Base-by-base conservation (phyloP, 2,113 vertebrate genomes). In the Hemiprocne comata region DNA sequence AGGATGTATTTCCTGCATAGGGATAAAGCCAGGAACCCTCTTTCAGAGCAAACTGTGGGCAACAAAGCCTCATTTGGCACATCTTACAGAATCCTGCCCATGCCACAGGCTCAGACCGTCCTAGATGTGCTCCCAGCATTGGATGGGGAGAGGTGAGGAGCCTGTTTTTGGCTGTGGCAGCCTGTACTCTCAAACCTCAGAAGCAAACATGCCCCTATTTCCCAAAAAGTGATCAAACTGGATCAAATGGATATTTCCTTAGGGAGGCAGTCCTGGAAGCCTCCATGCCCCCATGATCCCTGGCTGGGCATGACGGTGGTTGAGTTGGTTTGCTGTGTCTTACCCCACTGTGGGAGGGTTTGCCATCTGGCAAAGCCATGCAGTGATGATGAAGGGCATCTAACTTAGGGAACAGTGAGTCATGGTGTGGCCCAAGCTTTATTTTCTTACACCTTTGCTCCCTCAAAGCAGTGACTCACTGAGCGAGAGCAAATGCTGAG, bases 261-360 rank as follows among this genome's bases (percentile, higher is more conserved):
- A 34, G 19, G 42, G 66, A 26, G n/a, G 72, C n/a, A 51, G 51
- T 13, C 33, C 46, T 87, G 60, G 46, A 57, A 19, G 55, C 62
- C 73, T 84, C 51, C 1, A 2, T 77, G 62, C 7, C 50, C 36
- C 50, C 1, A 1, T 28, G 29, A 61, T 14, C 24, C 12, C 42
- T 1, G 1, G 34, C 23, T 66, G 46, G 61, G 28, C 80, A 40
- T 42, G 46, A 28, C 0, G 1, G 46, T 4, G 4, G 62, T 44
- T 71, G 70, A 87, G 33, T 48, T 4, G 25, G 8, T 2, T 3
- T 57, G 57, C 66, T 0, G 2, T 28, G 76, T 65, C 18, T 85
- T 53, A 50, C 0, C 0, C 34, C 1, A 2, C 64, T 60, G 48
- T 0, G 0, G 57, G 19, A 87, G 57, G 24, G 44, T 83, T 96